A percentile compares a stretch with the other conserved stretches of the same genome.
phyloP scores from a whole-genome alignment of 2,888 invertebrate genomes.

The Drepana falcataria region DNA sequence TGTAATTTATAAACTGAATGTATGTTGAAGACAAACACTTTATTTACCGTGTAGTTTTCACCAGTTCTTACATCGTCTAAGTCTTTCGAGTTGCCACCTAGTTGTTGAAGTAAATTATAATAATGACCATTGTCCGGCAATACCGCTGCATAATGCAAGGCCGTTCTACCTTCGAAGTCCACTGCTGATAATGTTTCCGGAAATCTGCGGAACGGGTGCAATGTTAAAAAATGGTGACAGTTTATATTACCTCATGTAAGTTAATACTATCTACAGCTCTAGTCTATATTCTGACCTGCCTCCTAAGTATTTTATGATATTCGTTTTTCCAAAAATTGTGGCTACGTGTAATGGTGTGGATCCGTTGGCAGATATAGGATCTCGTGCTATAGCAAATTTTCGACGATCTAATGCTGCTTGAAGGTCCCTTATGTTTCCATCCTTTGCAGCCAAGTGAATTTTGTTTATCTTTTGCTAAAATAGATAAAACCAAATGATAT shows the following conservation, averaged over 20 bases:
- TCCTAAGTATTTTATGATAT: slow-evolving; percentile 83
- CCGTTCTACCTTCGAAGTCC: slow-evolving; percentile 89
- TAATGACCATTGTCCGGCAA: slow-evolving; percentile 92
- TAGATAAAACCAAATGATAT: slow-evolving; percentile 6
- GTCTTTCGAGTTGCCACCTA: slow-evolving; percentile 90
- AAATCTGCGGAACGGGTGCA: slow-evolving; percentile 73
- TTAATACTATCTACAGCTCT: neutral
- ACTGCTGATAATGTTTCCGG: slow-evolving; percentile 90
- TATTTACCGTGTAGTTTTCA: too few relatives aligned
- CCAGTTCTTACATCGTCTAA: slow-evolving; percentile 86
- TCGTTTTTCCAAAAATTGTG: slow-evolving; percentile 89
- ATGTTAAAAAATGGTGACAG: neutral
- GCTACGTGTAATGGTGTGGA: slow-evolving; percentile 93
- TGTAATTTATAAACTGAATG: slow-evolving; percentile 2
- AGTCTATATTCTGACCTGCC: slow-evolving; percentile 46
- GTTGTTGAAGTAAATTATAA: slow-evolving; percentile 89
- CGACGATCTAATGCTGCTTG: slow-evolving; percentile 92
- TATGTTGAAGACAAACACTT: neutral
- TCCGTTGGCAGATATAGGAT: slow-evolving; percentile 89
- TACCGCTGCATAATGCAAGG: slow-evolving; percentile 92
- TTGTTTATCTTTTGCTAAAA: slow-evolving; percentile 91
- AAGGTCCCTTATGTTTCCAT: slow-evolving; percentile 90
- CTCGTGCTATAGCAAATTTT: slow-evolving; percentile 93
- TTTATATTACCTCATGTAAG: neutral
- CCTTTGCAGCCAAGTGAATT: slow-evolving; percentile 90